phyloP scores from a whole-genome alignment of 2,797 vertebrate species.

The Parotocinclus haroldoi region DNA sequence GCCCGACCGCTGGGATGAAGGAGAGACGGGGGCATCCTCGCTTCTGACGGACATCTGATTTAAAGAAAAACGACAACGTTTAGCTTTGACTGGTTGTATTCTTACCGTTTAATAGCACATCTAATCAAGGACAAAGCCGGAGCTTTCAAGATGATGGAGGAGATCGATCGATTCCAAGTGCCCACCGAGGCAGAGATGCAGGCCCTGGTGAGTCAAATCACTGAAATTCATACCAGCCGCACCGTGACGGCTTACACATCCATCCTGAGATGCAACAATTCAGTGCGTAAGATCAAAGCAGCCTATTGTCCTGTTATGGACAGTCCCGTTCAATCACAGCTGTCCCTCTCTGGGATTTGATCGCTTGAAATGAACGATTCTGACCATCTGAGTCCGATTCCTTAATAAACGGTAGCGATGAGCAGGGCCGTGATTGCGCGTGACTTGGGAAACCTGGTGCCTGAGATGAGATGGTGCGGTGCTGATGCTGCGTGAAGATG shows the following conservation, averaged over 20 bases:
- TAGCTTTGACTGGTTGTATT: background rate
- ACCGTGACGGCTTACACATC: background rate
- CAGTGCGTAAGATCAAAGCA: background rate
- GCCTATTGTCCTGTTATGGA: background rate
- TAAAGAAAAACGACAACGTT: background rate
- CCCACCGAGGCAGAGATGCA: slow-evolving; percentile 95
- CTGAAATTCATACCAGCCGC: background rate
- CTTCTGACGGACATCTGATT: slow-evolving; percentile 37
- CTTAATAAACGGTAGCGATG: too few relatives aligned
- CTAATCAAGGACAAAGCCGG: slow-evolving; percentile 29
- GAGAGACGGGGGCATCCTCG: slow-evolving; percentile 49
- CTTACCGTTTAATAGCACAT: background rate
- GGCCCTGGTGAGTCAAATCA: slow-evolving; percentile 79
- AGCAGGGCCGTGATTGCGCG: too few relatives aligned
- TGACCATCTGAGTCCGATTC: background rate
- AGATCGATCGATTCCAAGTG: slow-evolving; percentile 95
- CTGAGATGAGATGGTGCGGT: slow-evolving; percentile 2
- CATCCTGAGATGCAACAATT: background rate
- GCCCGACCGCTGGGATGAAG: slow-evolving; percentile 76
- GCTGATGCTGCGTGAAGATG: slow-evolving; percentile 33
- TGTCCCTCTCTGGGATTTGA: background rate
- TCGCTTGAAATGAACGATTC: background rate
- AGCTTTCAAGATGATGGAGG: slow-evolving; percentile 94
- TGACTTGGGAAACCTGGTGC: too few relatives aligned
- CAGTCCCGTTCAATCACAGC: background rate